Evolutionary conservation across 2,888 invertebrate genomes (phyloP), one percentile per base, ranked within the genome.

Genomic region (Pristionchus fissidentatus): DNA sequence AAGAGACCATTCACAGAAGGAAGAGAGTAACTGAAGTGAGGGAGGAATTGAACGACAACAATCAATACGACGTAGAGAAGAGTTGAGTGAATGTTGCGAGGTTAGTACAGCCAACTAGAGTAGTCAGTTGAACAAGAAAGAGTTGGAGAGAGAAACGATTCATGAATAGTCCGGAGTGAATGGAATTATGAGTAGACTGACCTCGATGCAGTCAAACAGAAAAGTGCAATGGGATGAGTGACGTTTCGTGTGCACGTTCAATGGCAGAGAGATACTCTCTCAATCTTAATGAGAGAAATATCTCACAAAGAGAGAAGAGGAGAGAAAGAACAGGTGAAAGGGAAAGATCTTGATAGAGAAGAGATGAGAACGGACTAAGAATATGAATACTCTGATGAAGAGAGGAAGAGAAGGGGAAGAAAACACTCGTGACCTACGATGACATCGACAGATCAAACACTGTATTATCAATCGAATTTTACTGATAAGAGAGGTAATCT

Each of bases 321-420:
- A 75, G 41, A 60, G 81, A 79, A 81, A 83, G 78, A 60, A 26
- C 26, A 62, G 62, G n/a, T 62, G n/a, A n/a, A 8, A 26, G 19
- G 22, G 62, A 62, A 10, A 62, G 62, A 62, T 10, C 8, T 19
- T 19, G 62, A 62, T 8, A n/a, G 62, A 26, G n/a, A 26, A 26
- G 29, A 26, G 62, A 26, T 10, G 19, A 10, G 49, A 49, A 49
- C 10, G 26, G 62, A 62, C 8, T 15, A 26, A 62, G 62, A 62
- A n/a, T 8, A 10, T 15, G 62, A n/a, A 62, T 8, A n/a, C 22
- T 8, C 10, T 10, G n/a, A 26, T 26, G 57, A 57, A 26, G 52
- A 8, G 26, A 26, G 13, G 55, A 32, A 15, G 78, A 78, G n/a
- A 35, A 2, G 46, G 73, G 38, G 38, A 55, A 10, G 41, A 38